Evolutionary conservation across 2,113 vertebrate species (phyloP), one percentile per base, ranked within the genome.

Genomic region (Lophotis ruficrista): DNA sequence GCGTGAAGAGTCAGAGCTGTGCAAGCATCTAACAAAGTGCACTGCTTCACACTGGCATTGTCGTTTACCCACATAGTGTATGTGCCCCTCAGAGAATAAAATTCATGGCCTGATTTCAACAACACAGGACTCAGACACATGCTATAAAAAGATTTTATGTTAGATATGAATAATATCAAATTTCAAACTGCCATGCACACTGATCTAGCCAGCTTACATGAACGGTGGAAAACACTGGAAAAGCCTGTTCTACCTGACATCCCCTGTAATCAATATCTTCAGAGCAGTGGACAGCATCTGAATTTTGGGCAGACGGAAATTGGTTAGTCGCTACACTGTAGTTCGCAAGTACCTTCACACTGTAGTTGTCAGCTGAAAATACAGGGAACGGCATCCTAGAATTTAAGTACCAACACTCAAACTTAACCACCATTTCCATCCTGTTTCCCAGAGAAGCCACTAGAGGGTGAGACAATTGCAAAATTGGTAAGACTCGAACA

Each of bases 381-480:
- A 87, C 9, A 60, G 60, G 48, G 21, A 94, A 87, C 0, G 0
- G 33, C 73, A 72, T n/a, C 61, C 72, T 28, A 23, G 73, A 85
- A 83, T 92, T 85, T 72, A 61, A 78, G n/a, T n/a, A n/a, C 25
- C 18, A 33, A 37, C 8, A 2, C 66, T 80, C 41, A 68, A 9
- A 90, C 82, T 64, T 62, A 92, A 56, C 50, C 30, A 54, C 31
- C 48, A 57, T 93, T 95, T 91, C 54, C 64, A 83, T 88, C 60
- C 72, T 61, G 47, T 78, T 97, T 91, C 94, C 70, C 82, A 95
- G 82, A 83, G 18, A 73, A 89, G 82, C 94, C 96, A 93, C 92
- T 96, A 97, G 96, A 96, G 96, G 94, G 96, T 75, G 96, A 96
- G 73, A 90, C 88, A 95, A 95, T 48, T 91, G 85, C 93, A 87